Percentiles rank a stretch among this genome's conserved stretches.
Conservation (phyloP, 2,113 vertebrate species). For the Corythoichthys intestinalis region DNA sequence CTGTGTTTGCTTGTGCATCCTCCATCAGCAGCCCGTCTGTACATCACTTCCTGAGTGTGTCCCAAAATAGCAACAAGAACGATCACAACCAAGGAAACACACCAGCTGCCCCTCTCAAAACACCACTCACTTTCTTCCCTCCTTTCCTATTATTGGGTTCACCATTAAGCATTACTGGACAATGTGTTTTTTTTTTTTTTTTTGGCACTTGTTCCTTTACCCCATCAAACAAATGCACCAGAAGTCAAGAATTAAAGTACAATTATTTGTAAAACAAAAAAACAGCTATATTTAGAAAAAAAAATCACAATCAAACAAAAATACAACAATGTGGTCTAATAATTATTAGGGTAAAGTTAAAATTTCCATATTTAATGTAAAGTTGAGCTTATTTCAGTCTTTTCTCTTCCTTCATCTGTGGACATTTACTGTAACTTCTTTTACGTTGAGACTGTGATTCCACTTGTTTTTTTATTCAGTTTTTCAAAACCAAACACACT, state of each 20-base stretch:
- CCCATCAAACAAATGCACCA: not conserved
- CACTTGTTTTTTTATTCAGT: too few relatives aligned
- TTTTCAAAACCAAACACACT: too few relatives aligned
- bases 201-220: not conserved
- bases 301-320: not conserved
- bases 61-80: conserved; percentile 68
- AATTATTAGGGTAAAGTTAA: not conserved
- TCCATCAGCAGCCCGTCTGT: conserved; percentile 48
- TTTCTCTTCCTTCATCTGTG: not conserved
- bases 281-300: not conserved
- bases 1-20: conserved; percentile 33
- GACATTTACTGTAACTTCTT: not conserved
- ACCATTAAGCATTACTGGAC: conserved; percentile 1
- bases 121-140: conserved; percentile 40
- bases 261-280: not conserved
- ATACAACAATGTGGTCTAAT: not conserved
- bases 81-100: conserved; percentile 62
- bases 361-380: not conserved
- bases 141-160: conserved; percentile 35
- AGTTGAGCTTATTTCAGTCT: not conserved
- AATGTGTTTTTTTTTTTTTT: not conserved
- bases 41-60: conserved; percentile 69
- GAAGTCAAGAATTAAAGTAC: not conserved
- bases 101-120: conserved; percentile 63
- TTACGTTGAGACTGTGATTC: not conserved